Conservation (phyloP, 2,113 vertebrate genomes). For the Piprites chloris region DNA sequence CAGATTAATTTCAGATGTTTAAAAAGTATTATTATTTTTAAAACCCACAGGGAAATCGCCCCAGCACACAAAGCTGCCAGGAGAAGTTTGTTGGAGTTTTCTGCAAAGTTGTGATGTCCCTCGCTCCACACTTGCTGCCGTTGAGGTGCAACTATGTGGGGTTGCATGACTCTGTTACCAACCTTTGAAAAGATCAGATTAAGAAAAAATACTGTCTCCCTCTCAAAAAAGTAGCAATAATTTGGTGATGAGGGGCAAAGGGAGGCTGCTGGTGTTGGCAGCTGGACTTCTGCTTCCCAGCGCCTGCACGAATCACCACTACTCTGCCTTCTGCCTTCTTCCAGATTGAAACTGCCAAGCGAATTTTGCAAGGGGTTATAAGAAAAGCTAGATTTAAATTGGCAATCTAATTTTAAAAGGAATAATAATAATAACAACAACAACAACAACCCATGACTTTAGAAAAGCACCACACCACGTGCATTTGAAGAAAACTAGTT, state of each 20-base stretch:
- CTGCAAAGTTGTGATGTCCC: background rate
- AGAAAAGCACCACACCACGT: background rate
- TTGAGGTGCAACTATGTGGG: background rate
- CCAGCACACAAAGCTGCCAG: background rate
- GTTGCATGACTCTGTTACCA: background rate
- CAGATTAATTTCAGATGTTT: background rate
- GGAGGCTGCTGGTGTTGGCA: background rate
- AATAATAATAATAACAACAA: background rate
- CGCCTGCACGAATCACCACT: background rate
- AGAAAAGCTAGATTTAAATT: background rate
- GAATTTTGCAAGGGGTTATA: background rate
- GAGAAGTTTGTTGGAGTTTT: background rate
- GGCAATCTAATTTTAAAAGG: background rate
- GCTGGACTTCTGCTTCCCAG: background rate
- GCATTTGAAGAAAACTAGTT: background rate
- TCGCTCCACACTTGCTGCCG: background rate
- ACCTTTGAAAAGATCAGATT: background rate
- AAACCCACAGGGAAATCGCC: background rate
- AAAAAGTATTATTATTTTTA: background rate
- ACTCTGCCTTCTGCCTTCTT: background rate
- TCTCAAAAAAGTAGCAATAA: background rate
- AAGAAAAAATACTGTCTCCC: background rate
- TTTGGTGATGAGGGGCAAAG: background rate
- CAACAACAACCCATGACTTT: background rate
- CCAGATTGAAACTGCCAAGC: background rate